Evolutionary conservation across 2,888 invertebrate genomes (phyloP), one percentile per base, ranked within the genome.

Genomic region (Dasypolia templi): DNA sequence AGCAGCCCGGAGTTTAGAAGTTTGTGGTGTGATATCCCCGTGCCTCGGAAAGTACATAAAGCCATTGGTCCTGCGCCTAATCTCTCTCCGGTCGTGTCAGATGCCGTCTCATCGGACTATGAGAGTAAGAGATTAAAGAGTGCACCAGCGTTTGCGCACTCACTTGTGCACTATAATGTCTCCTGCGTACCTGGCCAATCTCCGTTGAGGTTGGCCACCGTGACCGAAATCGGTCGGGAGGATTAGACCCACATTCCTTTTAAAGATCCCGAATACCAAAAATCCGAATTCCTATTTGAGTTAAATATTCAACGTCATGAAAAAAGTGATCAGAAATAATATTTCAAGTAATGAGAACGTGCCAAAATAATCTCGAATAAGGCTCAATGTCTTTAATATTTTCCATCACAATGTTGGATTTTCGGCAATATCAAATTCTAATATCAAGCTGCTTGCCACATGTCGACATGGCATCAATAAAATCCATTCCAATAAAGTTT

Each of bases 391-490:
- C 62, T 77, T 79, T 77, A 86, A 83, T 86, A 86, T 79, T 79
- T 84, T 81, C 83, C 79, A 79, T 82, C 72, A 82, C 82, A 84
- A 72, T 85, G 83, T 85, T 77, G 51, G 72, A 79, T 72, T 81
- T 86, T 83, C 53, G 81, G 75, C 83, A 79, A 86, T 83, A 86
- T 86, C 82, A 68, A 75, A 83, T 83, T 80, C 78, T 86, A 85
- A 85, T 86, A 86, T 83, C 79, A 51, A 72, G 68, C 70, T 66
- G 65, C 58, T 81, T 83, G 86, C 83, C 86, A 86, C 78, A 83
- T 86, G 86, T 85, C 85, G 86, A 86, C 86, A 86, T 67, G 85
- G 79, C 61, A 80, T 82, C 86, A 86, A 86, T 86, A 86, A 85
- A 79, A 85, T 86, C 79, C 78, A 80, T 79, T 86, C 78, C 81